Conservation (phyloP, 2,797 vertebrate species). For the Salmo trutta region DNA sequence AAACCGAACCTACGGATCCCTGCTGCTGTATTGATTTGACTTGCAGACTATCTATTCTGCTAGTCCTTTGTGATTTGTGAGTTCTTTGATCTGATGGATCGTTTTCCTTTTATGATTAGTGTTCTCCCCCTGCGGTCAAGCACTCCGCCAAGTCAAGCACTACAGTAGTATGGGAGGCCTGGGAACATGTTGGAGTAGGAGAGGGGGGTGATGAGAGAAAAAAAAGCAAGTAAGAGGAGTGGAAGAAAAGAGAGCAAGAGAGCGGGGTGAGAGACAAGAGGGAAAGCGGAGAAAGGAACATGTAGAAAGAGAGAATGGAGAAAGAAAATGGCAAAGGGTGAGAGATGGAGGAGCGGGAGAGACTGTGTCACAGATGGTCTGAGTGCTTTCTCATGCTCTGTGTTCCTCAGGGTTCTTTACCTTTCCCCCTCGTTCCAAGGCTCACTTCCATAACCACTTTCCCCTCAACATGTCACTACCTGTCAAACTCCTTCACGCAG, state of each 20-base stretch:
- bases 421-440: constrained; percentile 19
- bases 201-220: neutral
- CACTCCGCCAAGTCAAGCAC: neutral
- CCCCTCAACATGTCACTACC: constrained; percentile 29
- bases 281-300: neutral
- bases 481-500: constrained; percentile 21
- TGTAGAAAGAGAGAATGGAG: neutral
- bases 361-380: neutral
- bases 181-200: constrained; percentile 12
- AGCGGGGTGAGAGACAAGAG: neutral
- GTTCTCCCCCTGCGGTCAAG: constrained; percentile 24
- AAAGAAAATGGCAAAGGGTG: neutral
- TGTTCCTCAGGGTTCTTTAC: neutral
- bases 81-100: constrained; percentile 28
- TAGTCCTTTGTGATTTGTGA: constrained; percentile 45
- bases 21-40: constrained; percentile 34
- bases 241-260: constrained; percentile 10
- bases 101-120: constrained; percentile 27
- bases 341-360: neutral
- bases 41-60: constrained; percentile 8
- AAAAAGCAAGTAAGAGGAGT: neutral
- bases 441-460: constrained; percentile 45
- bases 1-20: neutral
- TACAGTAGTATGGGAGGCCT: neutral
- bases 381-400: neutral